These are phyloP conservation scores for Anoplopoma fimbria DNA, from an alignment of 2,113 vertebrate genomes.

Conservation along the genomic window DNA sequence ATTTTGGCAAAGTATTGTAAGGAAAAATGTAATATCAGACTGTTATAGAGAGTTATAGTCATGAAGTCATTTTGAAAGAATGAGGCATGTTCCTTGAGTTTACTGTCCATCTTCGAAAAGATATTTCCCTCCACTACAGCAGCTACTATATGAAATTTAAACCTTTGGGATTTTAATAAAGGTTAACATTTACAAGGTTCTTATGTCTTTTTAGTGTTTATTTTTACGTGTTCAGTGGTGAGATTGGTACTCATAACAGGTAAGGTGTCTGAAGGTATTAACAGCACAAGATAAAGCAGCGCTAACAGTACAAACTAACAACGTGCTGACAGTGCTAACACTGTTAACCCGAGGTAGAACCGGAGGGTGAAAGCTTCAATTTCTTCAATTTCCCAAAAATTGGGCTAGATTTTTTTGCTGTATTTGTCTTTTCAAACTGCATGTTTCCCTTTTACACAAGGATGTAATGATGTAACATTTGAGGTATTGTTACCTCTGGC, in stretches of 20 bases:
- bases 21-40: background rate
- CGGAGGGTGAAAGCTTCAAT: too few relatives aligned
- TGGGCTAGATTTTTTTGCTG: background rate
- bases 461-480: too few relatives aligned
- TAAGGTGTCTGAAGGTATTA: background rate
- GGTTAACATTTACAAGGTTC: background rate
- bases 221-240: background rate
- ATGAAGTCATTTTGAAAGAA: too few relatives aligned
- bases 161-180: background rate
- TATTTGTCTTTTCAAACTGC: background rate
- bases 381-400: too few relatives aligned
- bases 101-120: too few relatives aligned
- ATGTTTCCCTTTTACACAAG: background rate
- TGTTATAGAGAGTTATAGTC: background rate
- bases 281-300: too few relatives aligned
- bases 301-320: too few relatives aligned
- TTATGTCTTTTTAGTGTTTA: background rate
- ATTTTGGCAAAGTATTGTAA: background rate
- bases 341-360: too few relatives aligned
- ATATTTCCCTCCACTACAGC: too few relatives aligned
- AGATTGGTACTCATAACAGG: background rate
- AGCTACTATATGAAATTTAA: background rate
- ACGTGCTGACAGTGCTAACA: too few relatives aligned
- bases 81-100: too few relatives aligned
- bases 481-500: background rate